Evolutionary conservation across 2,888 invertebrate species (phyloP).

Genomic region (Hetaerina titia): DNA sequence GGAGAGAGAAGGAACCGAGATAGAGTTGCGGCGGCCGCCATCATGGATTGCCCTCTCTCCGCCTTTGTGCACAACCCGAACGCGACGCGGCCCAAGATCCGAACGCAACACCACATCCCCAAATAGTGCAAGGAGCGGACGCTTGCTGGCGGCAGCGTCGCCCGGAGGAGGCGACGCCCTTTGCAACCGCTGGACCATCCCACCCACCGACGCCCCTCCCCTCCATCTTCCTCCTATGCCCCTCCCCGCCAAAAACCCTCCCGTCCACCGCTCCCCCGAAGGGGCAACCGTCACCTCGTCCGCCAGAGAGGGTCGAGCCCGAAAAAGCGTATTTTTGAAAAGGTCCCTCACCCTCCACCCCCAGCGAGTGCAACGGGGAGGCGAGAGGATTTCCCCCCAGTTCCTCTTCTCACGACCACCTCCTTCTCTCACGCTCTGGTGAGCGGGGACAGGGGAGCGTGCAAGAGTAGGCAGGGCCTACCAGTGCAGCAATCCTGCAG

Average conservation of each 20-base stretch:
- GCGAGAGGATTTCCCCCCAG: background rate
- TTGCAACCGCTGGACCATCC: conserved; percentile 20
- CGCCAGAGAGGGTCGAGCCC: background rate
- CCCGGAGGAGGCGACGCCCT: conserved; percentile 63
- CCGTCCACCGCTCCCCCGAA: background rate
- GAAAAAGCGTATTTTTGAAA: background rate
- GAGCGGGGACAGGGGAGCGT: conserved; percentile 24
- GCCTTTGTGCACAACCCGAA: background rate
- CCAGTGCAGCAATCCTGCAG: conserved; percentile 28
- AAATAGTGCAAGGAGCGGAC: conserved; percentile 6
- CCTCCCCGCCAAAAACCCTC: background rate
- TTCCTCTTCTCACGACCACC: background rate
- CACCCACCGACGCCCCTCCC: conserved; percentile 54
- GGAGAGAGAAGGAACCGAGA: background rate
- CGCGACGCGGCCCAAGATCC: background rate
- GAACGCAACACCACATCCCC: background rate
- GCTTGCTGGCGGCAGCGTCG: conserved; percentile 51
- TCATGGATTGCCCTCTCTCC: background rate
- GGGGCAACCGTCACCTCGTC: conserved; percentile 3
- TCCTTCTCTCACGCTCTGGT: background rate
- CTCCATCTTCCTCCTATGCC: background rate
- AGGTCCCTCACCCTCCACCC: background rate
- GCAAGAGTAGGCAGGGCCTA: conserved; percentile 1
- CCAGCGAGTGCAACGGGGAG: background rate
- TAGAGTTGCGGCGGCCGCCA: conserved; percentile 48